phyloP scores from a whole-genome alignment of 2,113 vertebrate species.

The Oreochromis spilurus region DNA sequence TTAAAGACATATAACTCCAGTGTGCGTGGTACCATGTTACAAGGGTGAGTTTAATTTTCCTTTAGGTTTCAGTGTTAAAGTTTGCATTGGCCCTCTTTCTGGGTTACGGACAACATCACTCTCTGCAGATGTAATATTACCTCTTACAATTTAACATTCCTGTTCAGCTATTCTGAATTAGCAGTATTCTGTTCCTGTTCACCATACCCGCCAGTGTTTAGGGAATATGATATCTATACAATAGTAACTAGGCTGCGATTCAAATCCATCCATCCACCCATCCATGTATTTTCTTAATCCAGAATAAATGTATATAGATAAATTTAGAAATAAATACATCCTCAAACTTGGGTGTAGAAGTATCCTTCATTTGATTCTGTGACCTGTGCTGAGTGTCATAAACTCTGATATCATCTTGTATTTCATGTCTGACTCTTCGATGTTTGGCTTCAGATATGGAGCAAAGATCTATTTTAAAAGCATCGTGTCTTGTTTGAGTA shows the following conservation, averaged over 20 bases:
- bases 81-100: slow-evolving; percentile 3
- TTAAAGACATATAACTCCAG: background rate
- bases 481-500: background rate
- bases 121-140: slow-evolving; percentile 4
- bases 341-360: background rate
- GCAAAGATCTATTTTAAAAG: background rate
- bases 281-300: background rate
- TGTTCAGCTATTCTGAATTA: background rate
- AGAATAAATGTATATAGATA: background rate
- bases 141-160: background rate
- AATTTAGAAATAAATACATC: background rate
- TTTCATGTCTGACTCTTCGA: background rate
- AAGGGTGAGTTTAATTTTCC: slow-evolving; percentile 11
- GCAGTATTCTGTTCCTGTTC: background rate
- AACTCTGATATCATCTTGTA: accelerated
- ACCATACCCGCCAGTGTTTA: background rate
- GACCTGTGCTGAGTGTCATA: background rate
- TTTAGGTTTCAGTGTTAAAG: background rate
- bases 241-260: accelerated
- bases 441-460: background rate
- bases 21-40: background rate
- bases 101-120: background rate
- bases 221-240: background rate
- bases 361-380: accelerated
- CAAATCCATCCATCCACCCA: background rate